Evolutionary conservation across 2,888 invertebrate genomes (phyloP).

Genomic region (Ormyrus pomaceus): DNA sequence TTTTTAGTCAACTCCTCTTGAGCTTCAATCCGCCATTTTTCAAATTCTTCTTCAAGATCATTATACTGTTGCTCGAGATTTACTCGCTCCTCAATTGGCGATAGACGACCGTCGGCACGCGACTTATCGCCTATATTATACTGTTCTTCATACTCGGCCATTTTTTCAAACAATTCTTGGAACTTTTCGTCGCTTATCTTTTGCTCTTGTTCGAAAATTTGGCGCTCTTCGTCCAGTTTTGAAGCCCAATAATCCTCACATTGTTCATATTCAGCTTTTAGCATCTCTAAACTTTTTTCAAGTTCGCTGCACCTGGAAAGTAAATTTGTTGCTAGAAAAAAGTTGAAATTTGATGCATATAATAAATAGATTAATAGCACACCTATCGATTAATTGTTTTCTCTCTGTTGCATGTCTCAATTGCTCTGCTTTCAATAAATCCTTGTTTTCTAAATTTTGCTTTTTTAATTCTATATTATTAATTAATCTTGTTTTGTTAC

Average conservation of each 20-base stretch:
- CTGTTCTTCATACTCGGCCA: slow-evolving; percentile 88
- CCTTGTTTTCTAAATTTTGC: slow-evolving; percentile 20
- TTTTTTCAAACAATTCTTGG: slow-evolving; percentile 83
- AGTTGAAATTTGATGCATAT: neutral
- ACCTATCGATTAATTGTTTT: slow-evolving; percentile 68
- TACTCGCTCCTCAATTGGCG: slow-evolving; percentile 87
- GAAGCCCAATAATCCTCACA: slow-evolving; percentile 92
- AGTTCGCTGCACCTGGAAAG: slow-evolving; percentile 80
- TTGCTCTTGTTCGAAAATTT: slow-evolving; percentile 85
- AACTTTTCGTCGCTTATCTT: slow-evolving; percentile 86
- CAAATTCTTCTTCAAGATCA: slow-evolving; percentile 84
- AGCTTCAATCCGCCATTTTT: slow-evolving; percentile 78
- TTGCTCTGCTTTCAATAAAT: slow-evolving; percentile 69
- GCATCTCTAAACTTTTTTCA: slow-evolving; percentile 84
- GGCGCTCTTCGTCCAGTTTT: slow-evolving; percentile 87
- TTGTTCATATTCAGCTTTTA: slow-evolving; percentile 87
- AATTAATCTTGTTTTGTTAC: slow-evolving; percentile 3
- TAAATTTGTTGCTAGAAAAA: neutral
- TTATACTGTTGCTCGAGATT: slow-evolving; percentile 84
- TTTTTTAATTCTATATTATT: slow-evolving; percentile 45
- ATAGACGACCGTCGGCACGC: slow-evolving; percentile 78
- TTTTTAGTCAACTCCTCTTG: slow-evolving; percentile 78
- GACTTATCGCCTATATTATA: slow-evolving; percentile 77
- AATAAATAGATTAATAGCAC: neutral
- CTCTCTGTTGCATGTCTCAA: slow-evolving; percentile 73